Evolutionary conservation across 30 jellyfish, hydroid and myxozoan genomes (phyloP).

Genomic region (Hydra vulgaris): DNA sequence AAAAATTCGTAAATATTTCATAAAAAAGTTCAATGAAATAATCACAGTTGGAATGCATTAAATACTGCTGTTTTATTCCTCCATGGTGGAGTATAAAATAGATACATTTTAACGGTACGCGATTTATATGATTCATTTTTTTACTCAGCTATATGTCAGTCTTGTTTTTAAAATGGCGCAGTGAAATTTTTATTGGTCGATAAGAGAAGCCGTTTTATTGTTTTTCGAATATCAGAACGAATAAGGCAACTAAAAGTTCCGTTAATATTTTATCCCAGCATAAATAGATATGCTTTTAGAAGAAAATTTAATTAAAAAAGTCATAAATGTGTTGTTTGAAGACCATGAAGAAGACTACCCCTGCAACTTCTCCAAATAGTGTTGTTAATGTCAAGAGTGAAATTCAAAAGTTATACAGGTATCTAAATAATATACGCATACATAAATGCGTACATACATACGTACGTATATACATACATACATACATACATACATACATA

Average conservation of each 20-base stretch:
- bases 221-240: slow-evolving; percentile 10
- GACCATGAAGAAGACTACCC: slow-evolving; percentile 27
- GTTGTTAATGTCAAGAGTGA: slow-evolving; percentile 4
- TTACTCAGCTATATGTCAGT: neutral
- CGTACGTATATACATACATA: no score
- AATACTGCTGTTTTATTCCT: no score
- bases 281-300: neutral
- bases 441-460: no score
- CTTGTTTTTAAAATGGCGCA: slow-evolving; percentile 28
- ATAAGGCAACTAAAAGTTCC: neutral
- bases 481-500: no score
- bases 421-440: neutral
- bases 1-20: no score
- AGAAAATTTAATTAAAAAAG: neutral
- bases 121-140: neutral
- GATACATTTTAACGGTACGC: neutral
- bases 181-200: slow-evolving; percentile 4
- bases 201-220: slow-evolving; percentile 17
- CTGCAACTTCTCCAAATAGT: slow-evolving; percentile 26
- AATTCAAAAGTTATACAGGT: slow-evolving; percentile 24
- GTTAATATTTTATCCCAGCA: neutral
- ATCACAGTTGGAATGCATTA: no score
- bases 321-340: slow-evolving; percentile 26
- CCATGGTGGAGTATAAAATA: no score
- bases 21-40: no score